Percentiles rank a stretch among this genome's conserved stretches.
Conservation (phyloP, 2,888 invertebrate species). For the Lasioglossum marginatum region DNA sequence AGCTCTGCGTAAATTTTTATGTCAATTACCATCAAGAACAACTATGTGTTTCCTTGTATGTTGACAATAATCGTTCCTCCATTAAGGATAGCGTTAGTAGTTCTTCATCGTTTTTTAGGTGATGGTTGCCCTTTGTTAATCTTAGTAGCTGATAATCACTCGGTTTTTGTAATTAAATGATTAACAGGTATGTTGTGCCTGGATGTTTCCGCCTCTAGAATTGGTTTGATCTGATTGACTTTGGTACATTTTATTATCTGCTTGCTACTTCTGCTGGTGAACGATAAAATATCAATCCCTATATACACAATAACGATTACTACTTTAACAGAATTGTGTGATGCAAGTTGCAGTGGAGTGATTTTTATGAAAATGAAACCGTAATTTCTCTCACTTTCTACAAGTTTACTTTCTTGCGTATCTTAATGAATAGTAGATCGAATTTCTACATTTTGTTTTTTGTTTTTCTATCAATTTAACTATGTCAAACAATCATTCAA, state of each 20-base stretch:
- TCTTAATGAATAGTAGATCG: constrained; percentile 31
- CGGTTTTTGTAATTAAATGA: constrained; percentile 56
- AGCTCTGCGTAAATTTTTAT: constrained; percentile 73
- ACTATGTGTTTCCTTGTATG: constrained; percentile 65
- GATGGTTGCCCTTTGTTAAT: constrained; percentile 59
- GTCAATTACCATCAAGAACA: constrained; percentile 46
- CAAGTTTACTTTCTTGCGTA: constrained; percentile 22
- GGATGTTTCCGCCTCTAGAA: constrained; percentile 57
- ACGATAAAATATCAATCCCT: constrained; percentile 35
- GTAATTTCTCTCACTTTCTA: constrained; percentile 40
- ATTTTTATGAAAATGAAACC: constrained; percentile 22
- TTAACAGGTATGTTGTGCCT: constrained; percentile 70
- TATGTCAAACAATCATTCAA: constrained; percentile 24
- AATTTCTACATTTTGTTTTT: constrained; percentile 24
- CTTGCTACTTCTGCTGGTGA: constrained; percentile 58
- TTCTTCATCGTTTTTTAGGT: constrained; percentile 57
- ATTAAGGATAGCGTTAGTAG: constrained; percentile 55
- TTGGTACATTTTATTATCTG: constrained; percentile 48
- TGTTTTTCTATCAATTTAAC: constrained; percentile 33
- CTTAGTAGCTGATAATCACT: constrained; percentile 57
- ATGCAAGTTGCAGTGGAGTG: constrained; percentile 65
- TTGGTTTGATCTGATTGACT: constrained; percentile 54
- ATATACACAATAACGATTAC: constrained; percentile 53
- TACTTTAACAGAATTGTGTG: constrained; percentile 64
- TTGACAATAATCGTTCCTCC: constrained; percentile 54